Evolutionary conservation across 2,113 vertebrate genomes (phyloP).

Genomic region (Atrichornis clamosus): DNA sequence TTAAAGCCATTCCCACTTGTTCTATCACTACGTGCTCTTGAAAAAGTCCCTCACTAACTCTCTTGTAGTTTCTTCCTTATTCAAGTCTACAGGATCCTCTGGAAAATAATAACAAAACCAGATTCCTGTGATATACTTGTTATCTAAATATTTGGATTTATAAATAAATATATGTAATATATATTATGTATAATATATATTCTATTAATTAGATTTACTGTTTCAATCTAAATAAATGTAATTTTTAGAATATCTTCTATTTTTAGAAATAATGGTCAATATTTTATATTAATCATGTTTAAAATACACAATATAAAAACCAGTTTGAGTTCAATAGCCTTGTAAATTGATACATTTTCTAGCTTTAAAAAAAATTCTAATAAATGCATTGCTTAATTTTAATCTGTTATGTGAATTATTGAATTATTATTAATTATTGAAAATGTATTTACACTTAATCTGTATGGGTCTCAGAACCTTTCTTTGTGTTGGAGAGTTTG

Average conservation of each 20-base stretch:
- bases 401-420: background rate
- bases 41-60: background rate
- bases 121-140: background rate
- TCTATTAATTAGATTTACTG: background rate
- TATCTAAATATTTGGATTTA: background rate
- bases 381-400: background rate
- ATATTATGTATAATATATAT: background rate
- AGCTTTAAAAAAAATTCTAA: background rate
- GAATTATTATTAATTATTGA: background rate
- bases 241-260: background rate
- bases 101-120: background rate
- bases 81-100: background rate
- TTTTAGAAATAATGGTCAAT: background rate
- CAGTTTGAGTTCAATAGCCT: background rate
- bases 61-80: background rate
- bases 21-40: background rate
- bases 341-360: background rate
- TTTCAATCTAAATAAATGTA: background rate
- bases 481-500: background rate
- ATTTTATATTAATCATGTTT: background rate
- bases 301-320: background rate
- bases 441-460: background rate
- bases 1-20: background rate
- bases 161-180: background rate
- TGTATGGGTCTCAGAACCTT: background rate